phyloP scores from a whole-genome alignment of 2,888 invertebrate genomes.

The Rotaria macrura region DNA sequence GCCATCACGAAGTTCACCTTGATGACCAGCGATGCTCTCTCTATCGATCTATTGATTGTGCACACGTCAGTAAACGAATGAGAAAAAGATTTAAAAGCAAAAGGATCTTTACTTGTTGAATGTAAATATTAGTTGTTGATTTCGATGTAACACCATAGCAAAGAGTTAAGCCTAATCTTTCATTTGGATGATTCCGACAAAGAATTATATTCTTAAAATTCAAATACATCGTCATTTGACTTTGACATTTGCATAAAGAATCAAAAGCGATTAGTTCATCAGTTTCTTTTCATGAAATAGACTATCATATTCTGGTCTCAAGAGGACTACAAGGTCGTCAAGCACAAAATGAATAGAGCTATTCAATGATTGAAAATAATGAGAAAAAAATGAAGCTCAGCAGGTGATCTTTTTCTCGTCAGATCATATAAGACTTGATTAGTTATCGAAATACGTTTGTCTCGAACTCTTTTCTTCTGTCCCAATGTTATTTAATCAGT shows the following conservation, averaged over 20 bases:
- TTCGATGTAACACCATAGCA: conserved; percentile 13
- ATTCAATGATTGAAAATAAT: not conserved
- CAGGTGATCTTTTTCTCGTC: not conserved
- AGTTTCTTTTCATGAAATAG: not conserved
- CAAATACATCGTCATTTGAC: too few relatives aligned
- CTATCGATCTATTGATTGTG: not conserved
- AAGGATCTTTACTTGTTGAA: not conserved
- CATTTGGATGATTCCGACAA: not conserved
- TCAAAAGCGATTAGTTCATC: not conserved
- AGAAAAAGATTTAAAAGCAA: not conserved
- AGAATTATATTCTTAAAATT: not conserved
- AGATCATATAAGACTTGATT: not conserved
- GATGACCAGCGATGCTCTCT: not conserved
- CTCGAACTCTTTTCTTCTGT: not conserved
- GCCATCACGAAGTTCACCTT: not conserved
- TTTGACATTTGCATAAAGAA: not conserved
- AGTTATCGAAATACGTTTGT: not conserved
- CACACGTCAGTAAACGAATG: not conserved
- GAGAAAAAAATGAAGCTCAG: not conserved
- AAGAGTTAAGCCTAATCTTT: not conserved
- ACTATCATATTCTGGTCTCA: not conserved
- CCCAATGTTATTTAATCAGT: not conserved
- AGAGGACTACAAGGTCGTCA: not conserved
- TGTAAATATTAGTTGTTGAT: not conserved
- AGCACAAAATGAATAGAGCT: not conserved